These are phyloP conservation scores for Cyprinella venusta DNA, from an alignment of 2,797 vertebrate genomes.

Conservation along the genomic window DNA sequence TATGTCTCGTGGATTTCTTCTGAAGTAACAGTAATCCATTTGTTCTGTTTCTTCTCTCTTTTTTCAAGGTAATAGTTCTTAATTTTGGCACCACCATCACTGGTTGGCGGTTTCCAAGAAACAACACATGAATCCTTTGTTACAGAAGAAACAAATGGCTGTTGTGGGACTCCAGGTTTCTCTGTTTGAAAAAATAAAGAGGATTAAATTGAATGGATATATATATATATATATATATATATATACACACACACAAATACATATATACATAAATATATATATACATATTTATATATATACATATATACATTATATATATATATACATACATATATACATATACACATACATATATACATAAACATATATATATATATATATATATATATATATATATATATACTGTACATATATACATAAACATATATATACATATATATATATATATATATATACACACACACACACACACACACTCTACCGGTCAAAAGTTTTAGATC, in stretches of 20 bases:
- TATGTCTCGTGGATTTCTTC: constrained; percentile 89
- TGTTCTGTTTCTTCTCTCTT: constrained; percentile 98
- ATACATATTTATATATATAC: too few species aligned
- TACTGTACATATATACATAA: too few species aligned
- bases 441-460: too few species aligned
- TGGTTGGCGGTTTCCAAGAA: constrained; percentile 93
- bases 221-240: not conserved
- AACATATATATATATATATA: too few species aligned
- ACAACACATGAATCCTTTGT: constrained; percentile 93
- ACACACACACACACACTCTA: too few species aligned
- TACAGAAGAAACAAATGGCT: constrained; percentile 86
- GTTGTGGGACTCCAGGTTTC: constrained; percentile 91
- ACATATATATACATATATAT: too few species aligned
- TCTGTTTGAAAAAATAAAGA: constrained; percentile 73
- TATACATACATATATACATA: not conserved
- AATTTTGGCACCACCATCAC: constrained; percentile 96
- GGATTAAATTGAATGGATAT: not conserved
- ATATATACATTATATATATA: too few species aligned
- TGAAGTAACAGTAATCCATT: constrained; percentile 94
- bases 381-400: too few species aligned
- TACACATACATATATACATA: not conserved
- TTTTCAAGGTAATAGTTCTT: constrained; percentile 95
- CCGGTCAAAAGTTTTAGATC: too few species aligned
- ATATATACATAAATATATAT: not conserved
- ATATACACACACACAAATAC: not conserved